Percentiles rank a stretch among this genome's conserved stretches.
Evolutionary conservation across 2,888 invertebrate species (phyloP).

Genomic region (Xylota sylvarum): DNA sequence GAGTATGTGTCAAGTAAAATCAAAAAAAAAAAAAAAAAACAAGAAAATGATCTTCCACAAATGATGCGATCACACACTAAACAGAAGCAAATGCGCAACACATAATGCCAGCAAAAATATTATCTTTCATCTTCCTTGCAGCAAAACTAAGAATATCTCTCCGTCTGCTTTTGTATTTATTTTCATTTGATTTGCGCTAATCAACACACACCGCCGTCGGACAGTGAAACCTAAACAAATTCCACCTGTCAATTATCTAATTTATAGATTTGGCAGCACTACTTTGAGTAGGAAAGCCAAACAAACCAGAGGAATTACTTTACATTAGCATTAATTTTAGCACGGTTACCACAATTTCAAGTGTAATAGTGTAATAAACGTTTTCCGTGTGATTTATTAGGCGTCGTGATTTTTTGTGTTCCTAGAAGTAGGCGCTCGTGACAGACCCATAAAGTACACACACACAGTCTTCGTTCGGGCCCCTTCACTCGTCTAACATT

Average conservation of each 20-base stretch:
- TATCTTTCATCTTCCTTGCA: conserved; percentile 44
- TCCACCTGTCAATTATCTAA: conserved; percentile 65
- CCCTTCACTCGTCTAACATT: neutral
- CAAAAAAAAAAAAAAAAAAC: conserved; percentile 12
- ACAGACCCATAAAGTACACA: conserved; percentile 43
- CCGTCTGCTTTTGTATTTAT: conserved; percentile 30
- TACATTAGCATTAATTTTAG: conserved; percentile 49
- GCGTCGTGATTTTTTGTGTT: conserved; percentile 49
- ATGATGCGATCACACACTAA: conserved; percentile 32
- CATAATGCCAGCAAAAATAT: conserved; percentile 33
- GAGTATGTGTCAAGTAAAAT: conserved; percentile 13
- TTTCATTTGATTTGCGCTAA: conserved; percentile 52
- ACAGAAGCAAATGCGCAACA: conserved; percentile 26
- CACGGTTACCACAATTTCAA: conserved; percentile 52
- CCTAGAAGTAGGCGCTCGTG: conserved; percentile 56
- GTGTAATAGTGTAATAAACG: conserved; percentile 53
- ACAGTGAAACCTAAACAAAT: conserved; percentile 65
- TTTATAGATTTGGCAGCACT: conserved; percentile 69
- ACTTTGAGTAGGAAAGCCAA: conserved; percentile 26
- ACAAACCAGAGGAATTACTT: too few species aligned
- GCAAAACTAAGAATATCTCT: neutral
- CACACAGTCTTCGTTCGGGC: neutral
- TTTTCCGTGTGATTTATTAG: conserved; percentile 65
- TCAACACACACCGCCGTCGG: conserved; percentile 32
- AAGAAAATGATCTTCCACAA: conserved; percentile 8